These are phyloP conservation scores for Vireo griseus DNA, from an alignment of 2,797 vertebrate genomes.

Conservation along the genomic window DNA sequence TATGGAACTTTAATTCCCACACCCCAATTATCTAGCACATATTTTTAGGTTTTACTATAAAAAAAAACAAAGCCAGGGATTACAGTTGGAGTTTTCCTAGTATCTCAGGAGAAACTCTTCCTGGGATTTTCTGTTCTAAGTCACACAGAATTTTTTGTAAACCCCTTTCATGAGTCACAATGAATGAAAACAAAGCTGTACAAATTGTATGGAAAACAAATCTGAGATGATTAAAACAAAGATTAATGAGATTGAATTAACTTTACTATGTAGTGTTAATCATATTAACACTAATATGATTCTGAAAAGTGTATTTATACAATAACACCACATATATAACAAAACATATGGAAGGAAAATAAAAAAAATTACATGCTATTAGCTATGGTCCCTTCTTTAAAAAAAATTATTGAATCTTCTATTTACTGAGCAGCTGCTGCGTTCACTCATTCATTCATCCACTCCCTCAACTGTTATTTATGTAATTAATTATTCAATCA, in stretches of 20 bases:
- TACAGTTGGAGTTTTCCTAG: background rate
- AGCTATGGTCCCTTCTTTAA: background rate
- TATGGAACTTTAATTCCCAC: background rate
- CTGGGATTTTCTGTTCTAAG: background rate
- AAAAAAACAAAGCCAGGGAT: background rate
- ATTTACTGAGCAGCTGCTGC: conserved; percentile 12
- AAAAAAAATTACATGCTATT: background rate
- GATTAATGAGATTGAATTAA: background rate
- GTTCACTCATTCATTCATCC: background rate
- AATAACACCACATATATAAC: background rate
- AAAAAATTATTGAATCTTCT: background rate
- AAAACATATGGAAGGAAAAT: background rate
- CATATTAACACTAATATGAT: background rate
- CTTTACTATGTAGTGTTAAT: background rate
- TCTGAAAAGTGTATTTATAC: background rate
- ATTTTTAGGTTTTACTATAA: background rate
- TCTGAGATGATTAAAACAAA: background rate
- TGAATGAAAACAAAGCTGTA: background rate
- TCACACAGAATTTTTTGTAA: background rate
- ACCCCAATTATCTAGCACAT: background rate
- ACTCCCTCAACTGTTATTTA: background rate
- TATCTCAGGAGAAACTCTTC: background rate
- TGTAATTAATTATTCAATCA: conserved; percentile 18
- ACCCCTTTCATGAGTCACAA: background rate
- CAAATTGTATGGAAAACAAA: background rate